These are phyloP conservation scores for Agriopis aurantiaria DNA, from an alignment of 2,888 invertebrate genomes.

Conservation along the genomic window DNA sequence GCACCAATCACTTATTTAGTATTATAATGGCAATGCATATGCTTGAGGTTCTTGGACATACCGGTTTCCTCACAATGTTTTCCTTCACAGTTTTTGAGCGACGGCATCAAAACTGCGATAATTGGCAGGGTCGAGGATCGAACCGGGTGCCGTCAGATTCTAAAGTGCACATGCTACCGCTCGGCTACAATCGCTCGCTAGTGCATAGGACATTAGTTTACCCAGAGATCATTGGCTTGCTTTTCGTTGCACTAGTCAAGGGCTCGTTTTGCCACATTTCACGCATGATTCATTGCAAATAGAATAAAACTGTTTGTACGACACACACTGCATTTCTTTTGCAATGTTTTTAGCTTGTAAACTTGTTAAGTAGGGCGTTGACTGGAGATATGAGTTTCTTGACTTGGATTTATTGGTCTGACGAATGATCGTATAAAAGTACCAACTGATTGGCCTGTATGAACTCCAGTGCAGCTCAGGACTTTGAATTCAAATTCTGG, in stretches of 20 bases:
- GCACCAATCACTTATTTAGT: too few species aligned
- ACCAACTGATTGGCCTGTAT: not conserved
- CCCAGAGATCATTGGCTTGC: not conserved
- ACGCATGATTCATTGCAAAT: slow-evolving; percentile 53
- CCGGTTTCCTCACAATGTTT: too few species aligned
- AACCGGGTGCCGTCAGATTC: too few species aligned
- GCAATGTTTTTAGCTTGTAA: slow-evolving; percentile 49
- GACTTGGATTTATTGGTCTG: slow-evolving; percentile 48
- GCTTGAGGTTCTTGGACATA: too few species aligned
- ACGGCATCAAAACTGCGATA: too few species aligned
- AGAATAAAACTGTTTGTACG: slow-evolving; percentile 43
- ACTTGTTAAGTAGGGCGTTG: slow-evolving; percentile 55
- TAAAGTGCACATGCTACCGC: too few species aligned
- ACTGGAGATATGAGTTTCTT: slow-evolving; percentile 65
- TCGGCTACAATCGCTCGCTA: too few species aligned
- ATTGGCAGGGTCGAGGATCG: too few species aligned
- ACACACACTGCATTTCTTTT: slow-evolving; percentile 33
- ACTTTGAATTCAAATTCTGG: not conserved
- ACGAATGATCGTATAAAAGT: slow-evolving; percentile 29
- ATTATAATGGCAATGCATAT: too few species aligned
- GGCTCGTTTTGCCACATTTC: slow-evolving; percentile 21
- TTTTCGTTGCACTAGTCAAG: not conserved
- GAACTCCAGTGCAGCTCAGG: not conserved
- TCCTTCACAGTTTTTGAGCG: too few species aligned
- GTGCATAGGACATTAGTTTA: not conserved